These are phyloP conservation scores for Mercenaria mercenaria DNA, from an alignment of 1,140 invertebrate species.

Conservation along the genomic window DNA sequence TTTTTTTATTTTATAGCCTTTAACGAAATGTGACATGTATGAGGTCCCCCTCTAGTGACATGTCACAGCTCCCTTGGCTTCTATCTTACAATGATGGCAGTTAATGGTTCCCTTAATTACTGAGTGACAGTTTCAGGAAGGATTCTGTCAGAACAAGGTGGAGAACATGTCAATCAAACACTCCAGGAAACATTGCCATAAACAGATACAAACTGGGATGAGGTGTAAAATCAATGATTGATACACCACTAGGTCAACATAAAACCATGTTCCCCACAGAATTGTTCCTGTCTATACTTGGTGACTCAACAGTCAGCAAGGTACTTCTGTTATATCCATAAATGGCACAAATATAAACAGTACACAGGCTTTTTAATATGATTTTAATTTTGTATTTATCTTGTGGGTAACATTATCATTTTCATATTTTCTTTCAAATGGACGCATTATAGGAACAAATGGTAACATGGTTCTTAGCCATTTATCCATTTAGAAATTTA, in stretches of 20 bases:
- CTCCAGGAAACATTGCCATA: constrained; percentile 35
- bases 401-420: no score
- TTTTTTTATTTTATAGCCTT: no score
- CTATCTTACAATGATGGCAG: not conserved
- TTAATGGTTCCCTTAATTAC: constrained; percentile 11
- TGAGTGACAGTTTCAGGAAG: constrained; percentile 17
- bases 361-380: no score
- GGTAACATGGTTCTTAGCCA: no score
- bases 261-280: not conserved
- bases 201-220: not conserved
- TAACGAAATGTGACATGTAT: not conserved
- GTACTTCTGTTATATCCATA: not conserved
- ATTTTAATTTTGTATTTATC: no score
- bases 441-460: no score
- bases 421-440: no score
- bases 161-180: constrained; percentile 29
- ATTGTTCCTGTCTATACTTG: constrained; percentile 9
- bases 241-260: constrained; percentile 5
- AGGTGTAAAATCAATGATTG: constrained; percentile 55
- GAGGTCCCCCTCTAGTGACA: not conserved
- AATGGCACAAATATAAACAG: no score
- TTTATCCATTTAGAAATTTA: no score
- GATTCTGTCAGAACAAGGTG: constrained; percentile 31
- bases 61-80: not conserved
- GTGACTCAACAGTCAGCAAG: constrained; percentile 15